Conservation (phyloP, 2,888 invertebrate species). For the Calameuta pallipes region DNA sequence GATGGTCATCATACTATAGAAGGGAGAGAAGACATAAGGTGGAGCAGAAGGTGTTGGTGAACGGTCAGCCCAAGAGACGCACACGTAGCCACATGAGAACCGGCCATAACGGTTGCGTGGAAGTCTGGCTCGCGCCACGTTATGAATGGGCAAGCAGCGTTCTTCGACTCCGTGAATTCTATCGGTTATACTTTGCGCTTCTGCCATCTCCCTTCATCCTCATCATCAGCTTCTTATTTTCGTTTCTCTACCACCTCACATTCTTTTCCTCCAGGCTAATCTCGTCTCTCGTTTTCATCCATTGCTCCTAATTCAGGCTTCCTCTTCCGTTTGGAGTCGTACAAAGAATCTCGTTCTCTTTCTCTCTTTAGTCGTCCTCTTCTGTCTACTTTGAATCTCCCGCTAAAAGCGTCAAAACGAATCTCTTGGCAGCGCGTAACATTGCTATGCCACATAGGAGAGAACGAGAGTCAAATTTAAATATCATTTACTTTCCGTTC, state of each 20-base stretch:
- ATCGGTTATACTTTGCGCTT: constrained; percentile 4
- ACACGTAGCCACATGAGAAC: constrained; percentile 36
- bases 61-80: constrained; percentile 28
- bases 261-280: background rate
- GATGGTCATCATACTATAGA: background rate
- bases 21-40: background rate
- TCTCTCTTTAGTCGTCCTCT: background rate
- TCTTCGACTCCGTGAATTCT: constrained; percentile 1
- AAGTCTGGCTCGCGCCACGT: constrained; percentile 1
- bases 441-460: constrained; percentile 6
- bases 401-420: background rate
- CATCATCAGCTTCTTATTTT: background rate
- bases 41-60: background rate
- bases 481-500: constrained; percentile 17
- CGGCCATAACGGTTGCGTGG: constrained; percentile 36
- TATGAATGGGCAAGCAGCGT: constrained; percentile 8
- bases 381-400: background rate
- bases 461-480: constrained; percentile 13
- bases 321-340: background rate
- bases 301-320: background rate
- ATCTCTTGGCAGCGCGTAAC: background rate
- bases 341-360: background rate
- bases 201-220: background rate
- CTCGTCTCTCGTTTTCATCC: background rate
- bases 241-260: background rate